phyloP scores from a whole-genome alignment of 2,113 vertebrate species.

The Ceratotherium simum region DNA sequence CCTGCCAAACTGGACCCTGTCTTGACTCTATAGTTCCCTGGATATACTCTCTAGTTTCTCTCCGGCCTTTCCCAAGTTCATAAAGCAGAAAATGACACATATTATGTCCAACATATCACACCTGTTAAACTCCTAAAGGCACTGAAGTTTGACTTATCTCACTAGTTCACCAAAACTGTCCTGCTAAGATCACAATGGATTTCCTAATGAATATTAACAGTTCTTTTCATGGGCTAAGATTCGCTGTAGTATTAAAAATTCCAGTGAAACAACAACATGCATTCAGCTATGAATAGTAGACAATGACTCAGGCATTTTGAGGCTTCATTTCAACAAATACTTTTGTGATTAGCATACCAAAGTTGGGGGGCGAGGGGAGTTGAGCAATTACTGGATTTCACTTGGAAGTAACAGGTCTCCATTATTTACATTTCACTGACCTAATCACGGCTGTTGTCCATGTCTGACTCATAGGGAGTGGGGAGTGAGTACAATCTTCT shows the following conservation, averaged over 20 bases:
- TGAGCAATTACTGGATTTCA: not conserved
- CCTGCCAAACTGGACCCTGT: not conserved
- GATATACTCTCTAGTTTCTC: not conserved
- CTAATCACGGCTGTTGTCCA: not conserved
- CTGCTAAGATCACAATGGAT: not conserved
- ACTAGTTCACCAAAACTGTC: not conserved
- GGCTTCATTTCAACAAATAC: not conserved
- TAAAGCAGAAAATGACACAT: not conserved
- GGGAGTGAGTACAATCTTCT: not conserved
- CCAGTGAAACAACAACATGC: not conserved
- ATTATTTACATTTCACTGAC: not conserved
- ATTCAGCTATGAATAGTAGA: not conserved
- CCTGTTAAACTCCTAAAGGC: not conserved
- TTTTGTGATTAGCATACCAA: not conserved
- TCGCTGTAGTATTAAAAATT: not conserved
- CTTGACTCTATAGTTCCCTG: not conserved
- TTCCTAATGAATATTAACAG: not conserved
- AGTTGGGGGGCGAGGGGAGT: fast-evolving
- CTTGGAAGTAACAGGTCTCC: not conserved
- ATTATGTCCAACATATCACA: not conserved
- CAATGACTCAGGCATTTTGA: not conserved
- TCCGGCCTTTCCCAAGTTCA: not conserved
- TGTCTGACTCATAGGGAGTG: not conserved
- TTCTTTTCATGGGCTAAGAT: not conserved
- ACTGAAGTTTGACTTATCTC: not conserved